Evolutionary conservation across 2,888 invertebrate genomes (phyloP).

Genomic region (Drosophila macrospina): DNA sequence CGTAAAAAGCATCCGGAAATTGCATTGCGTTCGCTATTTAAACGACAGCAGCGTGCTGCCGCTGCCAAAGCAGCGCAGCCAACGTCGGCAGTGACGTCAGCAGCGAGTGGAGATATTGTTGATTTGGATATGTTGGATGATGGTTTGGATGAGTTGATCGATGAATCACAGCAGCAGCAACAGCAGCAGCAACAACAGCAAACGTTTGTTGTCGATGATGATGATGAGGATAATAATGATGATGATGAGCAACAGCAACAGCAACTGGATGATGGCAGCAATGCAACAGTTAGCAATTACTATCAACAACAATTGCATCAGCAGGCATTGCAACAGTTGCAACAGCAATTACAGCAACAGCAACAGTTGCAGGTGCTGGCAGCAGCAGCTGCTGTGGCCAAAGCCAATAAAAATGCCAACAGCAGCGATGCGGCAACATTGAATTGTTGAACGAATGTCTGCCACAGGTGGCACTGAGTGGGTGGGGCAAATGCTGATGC

Average conservation of each 20-base stretch:
- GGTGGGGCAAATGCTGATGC: slow-evolving; percentile 3
- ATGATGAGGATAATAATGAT: slow-evolving; percentile 40
- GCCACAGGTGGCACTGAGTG: background rate
- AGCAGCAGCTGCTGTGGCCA: slow-evolving; percentile 62
- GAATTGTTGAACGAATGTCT: slow-evolving; percentile 48
- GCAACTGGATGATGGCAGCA: slow-evolving; percentile 25
- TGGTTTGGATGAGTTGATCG: slow-evolving; percentile 50
- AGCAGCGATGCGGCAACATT: slow-evolving; percentile 41
- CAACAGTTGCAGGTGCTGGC: slow-evolving; percentile 65
- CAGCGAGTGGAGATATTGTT: slow-evolving; percentile 61
- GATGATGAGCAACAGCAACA: slow-evolving; percentile 24
- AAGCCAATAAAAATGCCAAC: slow-evolving; percentile 39
- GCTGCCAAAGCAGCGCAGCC: slow-evolving; percentile 62
- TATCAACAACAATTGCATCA: slow-evolving; percentile 77
- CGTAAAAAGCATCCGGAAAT: slow-evolving; percentile 86
- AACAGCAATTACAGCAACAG: slow-evolving; percentile 72
- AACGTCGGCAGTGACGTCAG: slow-evolving; percentile 10
- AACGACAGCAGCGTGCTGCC: slow-evolving; percentile 74
- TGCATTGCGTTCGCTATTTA: slow-evolving; percentile 84
- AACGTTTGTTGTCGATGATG: slow-evolving; percentile 70
- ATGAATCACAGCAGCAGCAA: slow-evolving; percentile 41
- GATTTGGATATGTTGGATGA: slow-evolving; percentile 69
- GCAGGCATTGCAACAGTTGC: slow-evolving; percentile 77
- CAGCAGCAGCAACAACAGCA: slow-evolving; percentile 36
- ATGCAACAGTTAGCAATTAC: slow-evolving; percentile 43